A percentile compares a stretch with the other conserved stretches of the same genome.
Evolutionary conservation across 2,888 invertebrate species (phyloP).

Genomic region (Polymixis lichenea): DNA sequence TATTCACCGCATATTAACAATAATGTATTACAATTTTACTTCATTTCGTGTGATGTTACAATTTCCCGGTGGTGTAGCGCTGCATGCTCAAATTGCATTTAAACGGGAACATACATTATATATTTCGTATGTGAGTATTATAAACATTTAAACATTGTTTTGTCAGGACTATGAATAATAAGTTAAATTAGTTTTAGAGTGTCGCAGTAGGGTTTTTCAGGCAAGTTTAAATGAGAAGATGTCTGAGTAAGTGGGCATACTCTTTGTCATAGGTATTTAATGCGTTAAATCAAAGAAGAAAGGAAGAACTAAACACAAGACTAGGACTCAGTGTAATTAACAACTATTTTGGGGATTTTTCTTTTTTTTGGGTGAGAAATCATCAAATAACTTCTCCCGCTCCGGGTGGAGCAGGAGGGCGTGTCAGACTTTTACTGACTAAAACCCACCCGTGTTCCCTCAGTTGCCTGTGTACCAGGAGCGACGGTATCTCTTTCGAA

Average conservation of each 20-base stretch:
- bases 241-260: neutral
- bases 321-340: neutral
- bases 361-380: no score
- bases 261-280: neutral
- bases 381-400: no score
- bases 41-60: slow-evolving; percentile 43
- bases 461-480: no score
- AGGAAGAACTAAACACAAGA: neutral
- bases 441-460: no score
- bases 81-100: slow-evolving; percentile 56
- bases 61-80: slow-evolving; percentile 49
- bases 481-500: no score
- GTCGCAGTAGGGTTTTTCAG: neutral
- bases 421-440: no score
- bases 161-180: slow-evolving; percentile 8
- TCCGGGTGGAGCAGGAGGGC: no score
- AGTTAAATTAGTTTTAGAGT: slow-evolving; percentile 1
- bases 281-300: neutral
- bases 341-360: no score
- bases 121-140: slow-evolving; percentile 5
- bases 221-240: no score
- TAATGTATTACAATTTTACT: slow-evolving; percentile 53
- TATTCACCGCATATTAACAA: slow-evolving; percentile 44
- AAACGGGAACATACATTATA: slow-evolving; percentile 27
- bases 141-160: slow-evolving; percentile 32